Percentiles rank a stretch among this genome's conserved stretches.
Evolutionary conservation across 2,888 invertebrate genomes (phyloP).

Genomic region (Branchellion lobata): DNA sequence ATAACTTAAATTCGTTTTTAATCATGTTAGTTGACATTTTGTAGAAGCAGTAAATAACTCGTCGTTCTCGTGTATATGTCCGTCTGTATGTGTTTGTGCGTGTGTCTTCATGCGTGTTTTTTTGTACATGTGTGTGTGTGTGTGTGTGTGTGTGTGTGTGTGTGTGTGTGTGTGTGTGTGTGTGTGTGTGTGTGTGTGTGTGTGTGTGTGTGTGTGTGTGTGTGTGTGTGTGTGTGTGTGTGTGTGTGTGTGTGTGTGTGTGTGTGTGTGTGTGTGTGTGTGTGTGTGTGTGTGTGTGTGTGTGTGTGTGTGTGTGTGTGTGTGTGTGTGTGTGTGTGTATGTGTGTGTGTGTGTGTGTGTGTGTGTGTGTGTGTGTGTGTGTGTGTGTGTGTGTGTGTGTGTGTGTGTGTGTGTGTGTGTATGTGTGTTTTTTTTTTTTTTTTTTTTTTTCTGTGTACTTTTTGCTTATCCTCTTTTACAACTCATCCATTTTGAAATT

Average conservation of each 20-base stretch:
- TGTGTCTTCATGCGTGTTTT: too few relatives aligned
- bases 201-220: slow-evolving; percentile 13
- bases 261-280: slow-evolving; percentile 18
- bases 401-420: too few relatives aligned
- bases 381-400: too few relatives aligned
- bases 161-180: slow-evolving; percentile 25
- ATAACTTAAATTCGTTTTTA: slow-evolving; percentile 6
- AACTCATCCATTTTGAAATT: too few relatives aligned
- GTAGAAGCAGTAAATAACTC: not conserved
- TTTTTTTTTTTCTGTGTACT: too few relatives aligned
- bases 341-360: too few relatives aligned
- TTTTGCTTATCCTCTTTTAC: too few relatives aligned
- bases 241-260: slow-evolving; percentile 8
- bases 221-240: slow-evolving; percentile 1
- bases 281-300: too few relatives aligned
- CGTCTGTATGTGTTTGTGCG: not conserved
- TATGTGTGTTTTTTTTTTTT: too few relatives aligned
- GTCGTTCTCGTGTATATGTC: not conserved
- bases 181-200: slow-evolving; percentile 19
- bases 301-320: too few relatives aligned
- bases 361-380: too few relatives aligned
- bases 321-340: too few relatives aligned
- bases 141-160: slow-evolving; percentile 6
- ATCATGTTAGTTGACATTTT: not conserved
- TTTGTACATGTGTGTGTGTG: slow-evolving; percentile 11